Base-by-base conservation (phyloP, 2,797 vertebrate species). In the Hozukius guyotensis region DNA sequence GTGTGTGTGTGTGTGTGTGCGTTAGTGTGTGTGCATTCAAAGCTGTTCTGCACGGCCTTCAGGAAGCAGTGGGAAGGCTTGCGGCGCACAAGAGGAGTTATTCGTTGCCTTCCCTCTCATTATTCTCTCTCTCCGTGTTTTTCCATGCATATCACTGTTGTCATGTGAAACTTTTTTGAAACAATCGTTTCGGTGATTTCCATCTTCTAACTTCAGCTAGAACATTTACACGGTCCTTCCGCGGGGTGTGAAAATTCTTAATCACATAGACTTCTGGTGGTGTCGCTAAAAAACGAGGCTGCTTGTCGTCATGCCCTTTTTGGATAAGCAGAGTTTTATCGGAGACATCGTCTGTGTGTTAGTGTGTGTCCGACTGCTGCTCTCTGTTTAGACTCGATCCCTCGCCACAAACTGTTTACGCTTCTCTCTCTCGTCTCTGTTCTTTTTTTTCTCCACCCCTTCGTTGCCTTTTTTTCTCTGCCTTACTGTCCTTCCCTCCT, bases 11-110 rank as follows among this genome's bases (percentile, higher is more conserved):
- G 65, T 46, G 53, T 31, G 59, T 31, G 27, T 60, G 29, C n/a
- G 22, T 52, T 27, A 14, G 27, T 6, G 49, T 18, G 22, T 24
- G 32, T 24, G n/a, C 64, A 66, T 29, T 66, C 38, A 66, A 11
- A 66, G 42, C 25, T 20, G 56, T 65, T 55, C 49, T 75, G 64
- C 69, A 7, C 20, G 77, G 79, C 74, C 65, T 82, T 38, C 25
- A 71, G 73, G 72, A 74, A 69, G 83, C 78, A 73, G 60, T 60
- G 67, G 66, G 76, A 80, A 76, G 68, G 72, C 56, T 67, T 80
- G 81, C n/a, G 62, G 84, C 72, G 75, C 42, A 46, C 42, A 18
- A 55, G 72, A 77, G 27, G 29, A 88, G 53, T 81, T 56, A 38
- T 86, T 66, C 9, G 24, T 70, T 85, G 74, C 77, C 63, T 59